Evolutionary conservation across 2,113 vertebrate species (phyloP), one percentile per base, ranked within the genome.

Genomic region (Lagopus leucura): DNA sequence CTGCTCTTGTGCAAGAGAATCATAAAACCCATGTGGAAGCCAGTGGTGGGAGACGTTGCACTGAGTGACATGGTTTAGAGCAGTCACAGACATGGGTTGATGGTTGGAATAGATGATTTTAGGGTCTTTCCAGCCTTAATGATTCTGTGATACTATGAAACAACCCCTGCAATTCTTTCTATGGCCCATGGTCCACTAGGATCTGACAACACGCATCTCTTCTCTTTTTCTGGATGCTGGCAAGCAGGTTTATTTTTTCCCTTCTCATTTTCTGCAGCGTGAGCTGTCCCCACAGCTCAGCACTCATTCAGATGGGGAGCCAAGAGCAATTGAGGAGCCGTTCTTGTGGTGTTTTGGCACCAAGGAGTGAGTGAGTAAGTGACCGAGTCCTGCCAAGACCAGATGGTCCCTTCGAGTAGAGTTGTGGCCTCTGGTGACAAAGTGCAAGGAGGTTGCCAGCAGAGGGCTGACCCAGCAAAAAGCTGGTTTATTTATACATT

Each of bases 381-480:
- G 8, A 83, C 55, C 0, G 1, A 92, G 58, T 24, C 71, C 61
- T 94, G 92, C 93, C 96, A 95, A 93, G 91, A 66, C 61, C 61
- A 84, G 91, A 93, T 75, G 82, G 92, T 95, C 82, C 83, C 90
- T 95, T 38, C 43, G 27, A 96, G 82, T 36, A 50, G 74, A 85
- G 50, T 58, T 96, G 88, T 93, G 86, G 88, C 92, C 86, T 92
- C 77, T 82, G 58, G 92, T 92, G 81, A 82, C 89, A 93, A 57
- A 94, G 63, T 73, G 22, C 57, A 27, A 74, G 55, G 85, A 86
- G 73, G 47, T 10, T 96, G 89, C 83, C 90, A 94, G 63, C 38
- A 34, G 80, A 78, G 67, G 61, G 89, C 93, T 92, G 94, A 96
- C 85, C 76, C 78, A 95, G 94, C 88, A 96, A 19, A 94, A 96